Evolutionary conservation across 2,797 vertebrate species (phyloP).

Genomic region (Salarias fasciatus): DNA sequence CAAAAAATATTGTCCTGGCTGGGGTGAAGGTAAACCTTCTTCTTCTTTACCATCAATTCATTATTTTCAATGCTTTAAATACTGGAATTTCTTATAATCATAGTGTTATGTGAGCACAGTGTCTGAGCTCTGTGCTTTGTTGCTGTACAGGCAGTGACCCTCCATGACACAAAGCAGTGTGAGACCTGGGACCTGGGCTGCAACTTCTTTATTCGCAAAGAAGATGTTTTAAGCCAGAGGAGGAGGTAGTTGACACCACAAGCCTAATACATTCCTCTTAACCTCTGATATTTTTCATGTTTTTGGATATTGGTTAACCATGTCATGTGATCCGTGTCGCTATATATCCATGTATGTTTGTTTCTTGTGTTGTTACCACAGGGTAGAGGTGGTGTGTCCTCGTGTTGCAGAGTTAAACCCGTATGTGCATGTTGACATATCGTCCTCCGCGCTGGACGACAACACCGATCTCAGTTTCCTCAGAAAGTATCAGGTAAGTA

Average conservation of each 20-base stretch:
- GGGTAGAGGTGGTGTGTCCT: constrained; percentile 90
- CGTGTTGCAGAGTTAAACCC: constrained; percentile 93
- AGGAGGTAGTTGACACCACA: constrained; percentile 82
- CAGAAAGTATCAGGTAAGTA: constrained; percentile 88
- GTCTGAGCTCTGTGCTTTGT: constrained; percentile 13
- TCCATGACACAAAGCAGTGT: constrained; percentile 93
- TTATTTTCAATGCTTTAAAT: too few relatives aligned
- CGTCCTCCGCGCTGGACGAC: constrained; percentile 84
- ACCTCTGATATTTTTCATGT: not conserved
- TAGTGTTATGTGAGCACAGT: not conserved
- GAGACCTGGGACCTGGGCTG: constrained; percentile 91
- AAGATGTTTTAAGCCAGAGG: constrained; percentile 88
- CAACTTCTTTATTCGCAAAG: constrained; percentile 95
- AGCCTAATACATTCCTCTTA: not conserved
- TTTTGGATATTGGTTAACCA: too few relatives aligned
- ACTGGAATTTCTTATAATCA: not conserved
- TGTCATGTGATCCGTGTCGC: not conserved
- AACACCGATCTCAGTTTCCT: constrained; percentile 91
- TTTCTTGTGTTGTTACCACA: constrained; percentile 61
- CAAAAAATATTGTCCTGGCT: constrained; percentile 97
- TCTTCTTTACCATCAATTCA: not conserved
- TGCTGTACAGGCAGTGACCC: constrained; percentile 85
- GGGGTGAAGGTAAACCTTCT: constrained; percentile 90
- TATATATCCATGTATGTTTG: not conserved
- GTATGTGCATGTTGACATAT: constrained; percentile 91